These are phyloP conservation scores for Pherbina coryleti DNA, from an alignment of 2,888 invertebrate genomes.

Conservation along the genomic window DNA sequence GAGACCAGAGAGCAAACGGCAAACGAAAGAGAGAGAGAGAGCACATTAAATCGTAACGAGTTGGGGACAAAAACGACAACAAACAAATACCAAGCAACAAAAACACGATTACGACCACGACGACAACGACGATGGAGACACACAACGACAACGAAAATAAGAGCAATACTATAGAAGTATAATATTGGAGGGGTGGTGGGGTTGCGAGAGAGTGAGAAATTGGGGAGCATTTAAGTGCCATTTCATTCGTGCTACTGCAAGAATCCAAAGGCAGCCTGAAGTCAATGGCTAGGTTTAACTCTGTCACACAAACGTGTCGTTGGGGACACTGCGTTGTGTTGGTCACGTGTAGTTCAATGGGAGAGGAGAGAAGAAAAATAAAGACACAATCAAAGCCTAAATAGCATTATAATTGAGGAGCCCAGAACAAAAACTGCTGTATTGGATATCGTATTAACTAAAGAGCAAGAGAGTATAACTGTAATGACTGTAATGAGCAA, in stretches of 20 bases:
- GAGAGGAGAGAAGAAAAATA: not conserved
- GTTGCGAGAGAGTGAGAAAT: not conserved
- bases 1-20: not conserved
- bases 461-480: not conserved
- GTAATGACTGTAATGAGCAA: slow-evolving; percentile 6
- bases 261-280: slow-evolving; percentile 42
- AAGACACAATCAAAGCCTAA: not conserved
- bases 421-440: not conserved
- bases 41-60: slow-evolving; percentile 36
- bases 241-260: slow-evolving; percentile 55
- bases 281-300: slow-evolving; percentile 55
- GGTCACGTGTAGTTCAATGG: not conserved
- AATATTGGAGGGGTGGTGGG: not conserved
- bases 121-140: slow-evolving; percentile 45
- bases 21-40: slow-evolving; percentile 15
- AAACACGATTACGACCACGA: slow-evolving; percentile 39
- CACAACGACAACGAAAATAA: slow-evolving; percentile 18
- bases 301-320: slow-evolving; percentile 57
- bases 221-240: slow-evolving; percentile 51
- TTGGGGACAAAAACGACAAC: slow-evolving; percentile 41
- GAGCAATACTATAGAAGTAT: not conserved
- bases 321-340: not conserved
- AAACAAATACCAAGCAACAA: slow-evolving; percentile 42
- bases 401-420: too few species aligned
- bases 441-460: not conserved